Evolutionary conservation across 2,888 invertebrate genomes (phyloP).

Genomic region (Siphlonurus alternatus): DNA sequence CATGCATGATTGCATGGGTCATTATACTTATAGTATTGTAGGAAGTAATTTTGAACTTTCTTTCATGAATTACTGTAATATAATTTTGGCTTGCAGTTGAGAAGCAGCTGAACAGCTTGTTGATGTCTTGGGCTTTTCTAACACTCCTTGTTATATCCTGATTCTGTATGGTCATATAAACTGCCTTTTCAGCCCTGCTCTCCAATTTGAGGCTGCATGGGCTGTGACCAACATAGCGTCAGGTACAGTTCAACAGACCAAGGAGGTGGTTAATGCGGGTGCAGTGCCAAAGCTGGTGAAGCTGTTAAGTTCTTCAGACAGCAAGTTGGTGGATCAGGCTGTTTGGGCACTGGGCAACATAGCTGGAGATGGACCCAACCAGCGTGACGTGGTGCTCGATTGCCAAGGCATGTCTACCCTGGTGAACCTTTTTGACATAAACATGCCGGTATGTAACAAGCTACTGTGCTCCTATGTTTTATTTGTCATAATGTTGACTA

Average conservation of each 20-base stretch:
- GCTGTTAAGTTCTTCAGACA: slow-evolving; percentile 46
- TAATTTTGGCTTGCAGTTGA: too few species aligned
- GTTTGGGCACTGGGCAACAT: slow-evolving; percentile 98
- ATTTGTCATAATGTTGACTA: slow-evolving; percentile 5
- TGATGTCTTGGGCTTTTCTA: too few species aligned
- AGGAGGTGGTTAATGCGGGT: slow-evolving; percentile 68
- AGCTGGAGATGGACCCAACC: slow-evolving; percentile 69
- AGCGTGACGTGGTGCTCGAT: slow-evolving; percentile 65
- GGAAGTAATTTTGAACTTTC: too few species aligned
- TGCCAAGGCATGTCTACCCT: slow-evolving; percentile 55
- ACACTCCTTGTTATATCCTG: too few species aligned
- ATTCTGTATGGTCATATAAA: too few species aligned
- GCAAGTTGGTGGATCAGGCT: slow-evolving; percentile 73
- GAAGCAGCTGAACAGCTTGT: too few species aligned
- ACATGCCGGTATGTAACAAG: slow-evolving; percentile 31
- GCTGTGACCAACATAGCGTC: slow-evolving; percentile 95
- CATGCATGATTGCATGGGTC: too few species aligned
- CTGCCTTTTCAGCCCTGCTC: slow-evolving; percentile 39
- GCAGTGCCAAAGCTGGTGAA: slow-evolving; percentile 67
- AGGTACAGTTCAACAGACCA: slow-evolving; percentile 81
- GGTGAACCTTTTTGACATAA: slow-evolving; percentile 43
- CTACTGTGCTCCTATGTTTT: background rate
- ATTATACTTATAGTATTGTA: too few species aligned
- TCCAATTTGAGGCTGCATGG: slow-evolving; percentile 96
- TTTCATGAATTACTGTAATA: too few species aligned